Evolutionary conservation across 2,113 vertebrate species (phyloP).

Genomic region (Clarias batrachus): DNA sequence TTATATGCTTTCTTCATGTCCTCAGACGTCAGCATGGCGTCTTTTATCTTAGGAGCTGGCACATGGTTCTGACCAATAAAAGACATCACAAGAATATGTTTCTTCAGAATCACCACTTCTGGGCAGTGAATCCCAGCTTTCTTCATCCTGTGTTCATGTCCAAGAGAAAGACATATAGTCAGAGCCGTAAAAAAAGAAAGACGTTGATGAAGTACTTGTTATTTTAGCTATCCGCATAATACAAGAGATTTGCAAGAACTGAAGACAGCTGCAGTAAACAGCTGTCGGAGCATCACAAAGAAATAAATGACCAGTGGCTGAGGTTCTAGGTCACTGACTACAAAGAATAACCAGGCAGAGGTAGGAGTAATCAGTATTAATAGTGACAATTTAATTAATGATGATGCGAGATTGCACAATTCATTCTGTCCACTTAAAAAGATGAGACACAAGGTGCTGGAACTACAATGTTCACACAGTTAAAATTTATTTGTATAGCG

Average conservation of each 20-base stretch:
- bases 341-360: too few relatives aligned
- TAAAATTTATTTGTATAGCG: neutral
- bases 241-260: neutral
- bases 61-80: constrained; percentile 93
- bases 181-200: neutral
- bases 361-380: too few relatives aligned
- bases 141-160: constrained; percentile 80
- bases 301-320: neutral
- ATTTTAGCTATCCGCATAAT: neutral
- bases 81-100: constrained; percentile 96
- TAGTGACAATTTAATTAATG: neutral
- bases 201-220: neutral
- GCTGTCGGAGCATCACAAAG: neutral
- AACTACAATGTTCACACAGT: neutral
- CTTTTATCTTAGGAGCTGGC: constrained; percentile 94
- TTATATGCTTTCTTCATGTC: constrained; percentile 87
- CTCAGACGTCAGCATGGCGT: constrained; percentile 79
- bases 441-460: neutral
- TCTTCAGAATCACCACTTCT: constrained; percentile 88
- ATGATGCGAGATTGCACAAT: neutral
- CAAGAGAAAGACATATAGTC: neutral
- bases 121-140: constrained; percentile 89
- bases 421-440: neutral
- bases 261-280: neutral
- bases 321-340: too few relatives aligned